phyloP scores from a whole-genome alignment of 2,797 vertebrate genomes.

The Xerus rutilus region DNA sequence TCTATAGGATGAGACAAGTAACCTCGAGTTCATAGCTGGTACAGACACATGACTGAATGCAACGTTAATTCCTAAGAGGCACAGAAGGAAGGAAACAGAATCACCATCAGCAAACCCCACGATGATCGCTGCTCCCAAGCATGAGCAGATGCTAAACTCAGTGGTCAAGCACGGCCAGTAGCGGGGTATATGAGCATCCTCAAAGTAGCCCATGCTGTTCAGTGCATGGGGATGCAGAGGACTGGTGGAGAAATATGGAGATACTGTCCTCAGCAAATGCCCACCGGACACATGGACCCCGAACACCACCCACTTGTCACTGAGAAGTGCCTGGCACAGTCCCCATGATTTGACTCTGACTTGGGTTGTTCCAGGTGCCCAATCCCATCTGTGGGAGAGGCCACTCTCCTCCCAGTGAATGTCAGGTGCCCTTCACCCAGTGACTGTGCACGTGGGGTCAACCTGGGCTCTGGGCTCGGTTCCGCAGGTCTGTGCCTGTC shows the following conservation, averaged over 20 bases:
- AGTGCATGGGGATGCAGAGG: fast-evolving
- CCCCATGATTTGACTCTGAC: too few relatives aligned
- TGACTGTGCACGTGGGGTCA: too few relatives aligned
- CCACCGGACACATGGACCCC: neutral
- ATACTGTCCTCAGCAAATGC: fast-evolving
- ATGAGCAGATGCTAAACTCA: neutral
- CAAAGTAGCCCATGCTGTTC: neutral
- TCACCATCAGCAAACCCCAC: neutral
- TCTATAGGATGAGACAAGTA: neutral
- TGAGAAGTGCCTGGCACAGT: neutral
- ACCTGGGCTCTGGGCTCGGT: too few relatives aligned
- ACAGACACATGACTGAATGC: neutral
- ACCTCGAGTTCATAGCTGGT: neutral
- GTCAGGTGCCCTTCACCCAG: too few relatives aligned
- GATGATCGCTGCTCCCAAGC: neutral
- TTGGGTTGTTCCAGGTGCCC: neutral
- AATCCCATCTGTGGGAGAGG: neutral
- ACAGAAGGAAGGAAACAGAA: neutral
- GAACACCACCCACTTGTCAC: fast-evolving
- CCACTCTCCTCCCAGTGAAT: neutral
- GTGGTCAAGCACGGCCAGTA: neutral
- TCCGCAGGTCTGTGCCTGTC: neutral
- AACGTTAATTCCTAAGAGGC: neutral
- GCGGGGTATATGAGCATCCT: too few relatives aligned
- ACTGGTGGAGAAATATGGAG: neutral